A percentile compares a stretch with the other conserved stretches of the same genome.
These are phyloP conservation scores for Thereva nobilitata DNA, from an alignment of 2,888 invertebrate species.

Conservation along the genomic window DNA sequence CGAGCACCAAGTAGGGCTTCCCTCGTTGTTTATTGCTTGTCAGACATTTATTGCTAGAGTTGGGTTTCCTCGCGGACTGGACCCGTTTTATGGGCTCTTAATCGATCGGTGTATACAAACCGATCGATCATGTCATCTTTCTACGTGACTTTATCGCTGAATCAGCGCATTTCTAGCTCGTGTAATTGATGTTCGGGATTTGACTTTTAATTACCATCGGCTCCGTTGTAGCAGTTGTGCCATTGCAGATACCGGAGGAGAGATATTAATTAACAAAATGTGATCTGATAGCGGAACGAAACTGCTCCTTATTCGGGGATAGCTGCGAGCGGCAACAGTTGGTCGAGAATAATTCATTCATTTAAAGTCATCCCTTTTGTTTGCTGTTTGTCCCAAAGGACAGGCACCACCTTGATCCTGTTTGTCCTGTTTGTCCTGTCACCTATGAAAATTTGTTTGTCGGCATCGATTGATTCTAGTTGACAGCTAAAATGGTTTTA, in stretches of 20 bases:
- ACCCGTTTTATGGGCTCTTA: slow-evolving; percentile 22
- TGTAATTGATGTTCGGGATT: slow-evolving; percentile 37
- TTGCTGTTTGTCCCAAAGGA: too few relatives aligned
- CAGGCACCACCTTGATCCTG: too few relatives aligned
- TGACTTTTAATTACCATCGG: slow-evolving; percentile 27
- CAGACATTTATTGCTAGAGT: slow-evolving; percentile 44
- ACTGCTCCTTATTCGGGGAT: too few relatives aligned
- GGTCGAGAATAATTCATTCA: too few relatives aligned
- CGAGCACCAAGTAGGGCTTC: slow-evolving; percentile 43
- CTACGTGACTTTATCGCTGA: slow-evolving; percentile 37
- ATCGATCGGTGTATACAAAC: slow-evolving; percentile 25
- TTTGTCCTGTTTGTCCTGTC: too few relatives aligned
- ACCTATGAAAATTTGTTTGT: too few relatives aligned
- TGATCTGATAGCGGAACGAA: too few relatives aligned
- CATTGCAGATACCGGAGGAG: not conserved
- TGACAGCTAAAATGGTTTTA: too few relatives aligned
- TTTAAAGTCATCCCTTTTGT: too few relatives aligned
- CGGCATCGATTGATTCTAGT: too few relatives aligned
- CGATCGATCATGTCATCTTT: slow-evolving; percentile 41
- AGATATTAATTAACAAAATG: slow-evolving; percentile 23
- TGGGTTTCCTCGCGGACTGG: slow-evolving; percentile 10
- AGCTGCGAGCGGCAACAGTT: too few relatives aligned
- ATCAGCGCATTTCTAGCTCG: slow-evolving; percentile 35
- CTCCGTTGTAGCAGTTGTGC: not conserved
- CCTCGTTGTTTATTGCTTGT: slow-evolving; percentile 46